Conservation (phyloP, 1,140 invertebrate genomes). For the Platorchestia sp. region DNA sequence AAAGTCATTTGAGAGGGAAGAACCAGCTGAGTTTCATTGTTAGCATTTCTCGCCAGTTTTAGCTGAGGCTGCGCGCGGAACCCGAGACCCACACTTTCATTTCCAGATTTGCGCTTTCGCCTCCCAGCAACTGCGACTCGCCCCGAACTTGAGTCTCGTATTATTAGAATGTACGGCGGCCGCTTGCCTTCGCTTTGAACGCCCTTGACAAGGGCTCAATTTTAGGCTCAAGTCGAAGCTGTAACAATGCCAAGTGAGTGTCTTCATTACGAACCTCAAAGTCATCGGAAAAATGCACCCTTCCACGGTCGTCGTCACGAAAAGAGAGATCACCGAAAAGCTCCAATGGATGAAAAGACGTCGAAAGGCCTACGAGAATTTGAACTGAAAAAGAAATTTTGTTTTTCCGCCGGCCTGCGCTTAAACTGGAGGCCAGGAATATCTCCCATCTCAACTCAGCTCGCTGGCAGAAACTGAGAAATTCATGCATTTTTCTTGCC, state of each 20-base stretch:
- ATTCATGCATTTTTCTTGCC: neutral
- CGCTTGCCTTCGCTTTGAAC: neutral
- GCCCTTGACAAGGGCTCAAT: neutral
- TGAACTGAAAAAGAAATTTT: neutral
- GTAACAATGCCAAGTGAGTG: neutral
- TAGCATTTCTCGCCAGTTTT: neutral
- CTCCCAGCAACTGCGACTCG: neutral
- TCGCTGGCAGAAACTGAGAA: neutral
- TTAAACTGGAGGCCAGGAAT: neutral
- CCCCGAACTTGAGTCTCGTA: neutral
- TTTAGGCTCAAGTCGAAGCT: neutral
- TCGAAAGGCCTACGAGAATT: neutral
- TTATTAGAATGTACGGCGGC: neutral
- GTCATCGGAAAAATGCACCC: neutral
- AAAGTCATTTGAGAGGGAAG: neutral
- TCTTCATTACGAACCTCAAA: neutral
- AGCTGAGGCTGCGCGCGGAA: neutral
- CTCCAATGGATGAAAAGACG: neutral
- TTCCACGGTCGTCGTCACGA: neutral
- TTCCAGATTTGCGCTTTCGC: neutral
- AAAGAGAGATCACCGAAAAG: neutral
- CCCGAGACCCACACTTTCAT: neutral
- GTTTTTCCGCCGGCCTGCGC: neutral
- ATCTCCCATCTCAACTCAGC: neutral
- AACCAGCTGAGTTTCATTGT: neutral